These are phyloP conservation scores for Cacoxenus indagator DNA, from an alignment of 2,888 invertebrate species.

Conservation along the genomic window DNA sequence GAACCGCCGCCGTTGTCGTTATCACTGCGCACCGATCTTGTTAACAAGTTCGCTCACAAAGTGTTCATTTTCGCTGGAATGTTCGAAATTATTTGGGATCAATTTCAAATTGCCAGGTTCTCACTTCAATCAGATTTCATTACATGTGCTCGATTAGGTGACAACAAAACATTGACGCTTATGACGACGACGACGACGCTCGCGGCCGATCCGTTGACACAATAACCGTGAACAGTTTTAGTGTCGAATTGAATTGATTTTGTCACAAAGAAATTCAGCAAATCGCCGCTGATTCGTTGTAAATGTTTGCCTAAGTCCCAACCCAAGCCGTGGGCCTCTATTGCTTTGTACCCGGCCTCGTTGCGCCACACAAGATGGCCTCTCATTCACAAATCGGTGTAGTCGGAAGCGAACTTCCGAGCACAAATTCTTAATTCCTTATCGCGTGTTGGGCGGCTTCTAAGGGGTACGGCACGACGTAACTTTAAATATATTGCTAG, in stretches of 20 bases:
- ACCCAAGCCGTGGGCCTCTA: neutral
- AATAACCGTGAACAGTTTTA: neutral
- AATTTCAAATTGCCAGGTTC: slow-evolving; percentile 19
- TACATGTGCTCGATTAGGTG: neutral
- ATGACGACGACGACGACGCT: no score
- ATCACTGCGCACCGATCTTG: neutral
- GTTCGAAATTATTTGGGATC: slow-evolving; percentile 40
- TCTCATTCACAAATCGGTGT: neutral
- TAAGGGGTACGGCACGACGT: neutral
- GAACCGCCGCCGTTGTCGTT: neutral
- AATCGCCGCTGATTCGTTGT: neutral
- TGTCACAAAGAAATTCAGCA: neutral
- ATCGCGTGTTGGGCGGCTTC: no score
- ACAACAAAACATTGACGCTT: neutral
- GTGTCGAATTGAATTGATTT: slow-evolving; percentile 9
- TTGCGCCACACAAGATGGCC: neutral
- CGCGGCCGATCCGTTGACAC: neutral
- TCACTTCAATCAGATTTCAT: slow-evolving; percentile 12
- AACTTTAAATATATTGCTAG: no score
- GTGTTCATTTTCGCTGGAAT: slow-evolving; percentile 52
- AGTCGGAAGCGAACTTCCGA: no score
- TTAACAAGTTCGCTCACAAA: slow-evolving; percentile 33
- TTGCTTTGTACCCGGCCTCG: no score
- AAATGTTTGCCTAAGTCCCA: neutral
- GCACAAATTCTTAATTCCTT: no score